phyloP scores from a whole-genome alignment of 2,113 vertebrate species.

The Catharus bicknelli region DNA sequence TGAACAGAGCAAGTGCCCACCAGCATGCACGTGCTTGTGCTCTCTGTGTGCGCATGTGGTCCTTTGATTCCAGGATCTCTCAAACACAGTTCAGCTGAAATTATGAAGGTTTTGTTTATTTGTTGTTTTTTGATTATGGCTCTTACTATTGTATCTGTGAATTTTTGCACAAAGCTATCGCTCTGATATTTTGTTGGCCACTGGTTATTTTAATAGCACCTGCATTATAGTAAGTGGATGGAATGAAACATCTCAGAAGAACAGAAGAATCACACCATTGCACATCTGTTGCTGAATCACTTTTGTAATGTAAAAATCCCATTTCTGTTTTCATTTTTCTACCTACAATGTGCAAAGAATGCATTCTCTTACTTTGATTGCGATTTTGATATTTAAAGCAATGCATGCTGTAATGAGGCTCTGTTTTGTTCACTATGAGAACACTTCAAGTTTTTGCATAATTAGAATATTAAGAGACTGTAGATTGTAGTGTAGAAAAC shows the following conservation, averaged over 20 bases:
- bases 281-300: background rate
- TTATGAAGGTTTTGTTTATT: background rate
- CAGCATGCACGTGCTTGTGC: accelerated
- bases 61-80: background rate
- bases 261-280: background rate
- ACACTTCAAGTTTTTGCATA: constrained; percentile 7
- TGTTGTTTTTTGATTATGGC: background rate
- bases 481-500: background rate
- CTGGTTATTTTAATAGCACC: background rate
- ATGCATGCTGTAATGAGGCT: background rate
- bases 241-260: background rate
- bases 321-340: constrained; percentile 14
- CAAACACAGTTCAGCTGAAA: background rate
- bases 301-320: background rate
- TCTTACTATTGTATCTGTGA: background rate
- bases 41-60: background rate
- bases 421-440: background rate
- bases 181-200: background rate
- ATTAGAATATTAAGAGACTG: background rate
- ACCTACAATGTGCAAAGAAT: background rate
- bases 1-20: background rate
- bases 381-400: background rate
- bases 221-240: background rate
- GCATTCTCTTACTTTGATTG: background rate
- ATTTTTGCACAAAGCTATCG: background rate